A percentile compares a stretch with the other conserved stretches of the same genome.
Evolutionary conservation across 1,140 invertebrate species (phyloP).

Genomic region (Dreissena polymorpha): DNA sequence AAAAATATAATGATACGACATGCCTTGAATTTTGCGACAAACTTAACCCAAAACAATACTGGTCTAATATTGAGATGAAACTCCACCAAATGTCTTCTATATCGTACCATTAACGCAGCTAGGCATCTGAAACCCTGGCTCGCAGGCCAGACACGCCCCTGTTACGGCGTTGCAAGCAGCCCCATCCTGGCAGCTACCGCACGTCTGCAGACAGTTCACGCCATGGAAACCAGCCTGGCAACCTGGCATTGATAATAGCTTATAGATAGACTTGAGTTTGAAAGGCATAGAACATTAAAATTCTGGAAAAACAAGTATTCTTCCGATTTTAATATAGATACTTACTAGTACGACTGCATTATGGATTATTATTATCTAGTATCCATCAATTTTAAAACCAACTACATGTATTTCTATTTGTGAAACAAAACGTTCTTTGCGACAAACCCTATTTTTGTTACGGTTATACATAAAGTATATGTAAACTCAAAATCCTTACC

Average conservation of each 20-base stretch:
- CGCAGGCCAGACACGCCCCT: constrained; percentile 28
- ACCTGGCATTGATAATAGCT: neutral
- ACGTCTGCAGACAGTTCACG: constrained; percentile 1
- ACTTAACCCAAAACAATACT: neutral
- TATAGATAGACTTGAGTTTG: too few species aligned
- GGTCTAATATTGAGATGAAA: neutral
- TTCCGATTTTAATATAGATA: too few species aligned
- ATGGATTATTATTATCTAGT: too few species aligned
- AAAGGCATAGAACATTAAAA: neutral
- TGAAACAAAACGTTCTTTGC: too few species aligned
- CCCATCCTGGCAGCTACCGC: constrained; percentile 18
- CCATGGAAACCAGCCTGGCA: constrained; percentile 24
- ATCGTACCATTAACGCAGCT: constrained; percentile 28
- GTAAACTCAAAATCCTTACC: constrained; percentile 5
- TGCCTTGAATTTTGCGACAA: neutral
- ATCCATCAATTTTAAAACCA: too few species aligned
- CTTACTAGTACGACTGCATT: too few species aligned
- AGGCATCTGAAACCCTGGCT: neutral
- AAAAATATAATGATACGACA: too few species aligned
- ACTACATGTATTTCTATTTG: too few species aligned
- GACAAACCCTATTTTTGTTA: too few species aligned
- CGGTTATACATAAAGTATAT: too few species aligned
- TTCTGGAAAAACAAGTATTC: neutral
- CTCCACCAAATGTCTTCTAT: neutral
- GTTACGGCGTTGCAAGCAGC: constrained; percentile 4